Conservation (phyloP, 2,113 vertebrate species). For the Sceloporus undulatus region DNA sequence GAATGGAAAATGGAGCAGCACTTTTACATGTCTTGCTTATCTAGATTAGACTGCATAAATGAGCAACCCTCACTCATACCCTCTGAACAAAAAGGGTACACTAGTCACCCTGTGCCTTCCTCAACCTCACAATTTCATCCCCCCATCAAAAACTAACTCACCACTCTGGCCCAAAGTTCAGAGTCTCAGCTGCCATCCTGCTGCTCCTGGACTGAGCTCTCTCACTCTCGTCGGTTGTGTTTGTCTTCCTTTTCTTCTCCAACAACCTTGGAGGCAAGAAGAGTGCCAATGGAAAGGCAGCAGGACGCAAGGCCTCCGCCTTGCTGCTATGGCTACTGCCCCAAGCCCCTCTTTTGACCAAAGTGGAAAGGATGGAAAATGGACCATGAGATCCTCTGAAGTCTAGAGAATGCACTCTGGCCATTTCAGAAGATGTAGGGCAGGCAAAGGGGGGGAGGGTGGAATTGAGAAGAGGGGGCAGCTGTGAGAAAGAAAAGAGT, state of each 20-base stretch:
- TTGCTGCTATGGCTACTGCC: too few relatives aligned
- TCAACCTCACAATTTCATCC: background rate
- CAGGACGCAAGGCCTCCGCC: fast-evolving
- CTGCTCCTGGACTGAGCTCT: slow-evolving; percentile 70
- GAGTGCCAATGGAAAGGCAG: too few relatives aligned
- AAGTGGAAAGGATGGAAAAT: background rate
- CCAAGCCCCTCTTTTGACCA: background rate
- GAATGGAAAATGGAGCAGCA: too few relatives aligned
- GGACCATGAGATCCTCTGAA: background rate
- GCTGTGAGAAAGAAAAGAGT: too few relatives aligned
- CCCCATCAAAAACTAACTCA: slow-evolving; percentile 57
- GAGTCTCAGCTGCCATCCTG: slow-evolving; percentile 94
- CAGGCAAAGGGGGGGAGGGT: background rate
- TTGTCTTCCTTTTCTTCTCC: background rate
- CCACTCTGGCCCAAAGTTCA: slow-evolving; percentile 96
- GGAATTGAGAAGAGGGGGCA: too few relatives aligned
- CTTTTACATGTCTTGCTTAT: too few relatives aligned
- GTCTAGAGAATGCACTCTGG: too few relatives aligned
- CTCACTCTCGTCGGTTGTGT: background rate
- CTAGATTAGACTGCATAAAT: background rate
- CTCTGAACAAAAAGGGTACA: too few relatives aligned
- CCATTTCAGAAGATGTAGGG: background rate
- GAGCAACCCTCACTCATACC: too few relatives aligned
- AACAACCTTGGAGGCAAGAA: background rate
- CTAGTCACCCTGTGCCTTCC: too few relatives aligned